Conservation (phyloP, 2,113 vertebrate genomes). For the Porphyrio hochstetteri region DNA sequence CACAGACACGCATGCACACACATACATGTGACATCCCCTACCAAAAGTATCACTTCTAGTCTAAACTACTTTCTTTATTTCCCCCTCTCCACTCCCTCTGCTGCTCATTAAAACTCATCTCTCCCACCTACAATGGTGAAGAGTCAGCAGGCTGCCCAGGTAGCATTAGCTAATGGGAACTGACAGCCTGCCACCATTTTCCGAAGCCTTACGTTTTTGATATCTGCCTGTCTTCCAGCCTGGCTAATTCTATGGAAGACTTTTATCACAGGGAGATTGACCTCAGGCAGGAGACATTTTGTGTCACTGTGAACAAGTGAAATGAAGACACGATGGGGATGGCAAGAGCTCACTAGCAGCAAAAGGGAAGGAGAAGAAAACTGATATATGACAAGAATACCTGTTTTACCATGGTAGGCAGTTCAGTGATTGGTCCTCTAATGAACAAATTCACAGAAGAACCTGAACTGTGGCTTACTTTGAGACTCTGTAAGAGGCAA, state of each 20-base stretch:
- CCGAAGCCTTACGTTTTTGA: background rate
- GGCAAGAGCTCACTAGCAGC: background rate
- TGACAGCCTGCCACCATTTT: constrained; percentile 52
- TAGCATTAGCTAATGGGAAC: constrained; percentile 36
- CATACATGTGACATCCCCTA: background rate
- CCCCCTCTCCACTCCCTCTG: background rate
- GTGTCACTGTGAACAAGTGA: constrained; percentile 31
- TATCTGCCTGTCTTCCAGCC: constrained; percentile 45
- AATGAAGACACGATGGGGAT: background rate
- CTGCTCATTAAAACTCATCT: constrained; percentile 63
- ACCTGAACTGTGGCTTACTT: background rate
- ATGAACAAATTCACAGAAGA: constrained; percentile 11
- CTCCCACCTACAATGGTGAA: background rate
- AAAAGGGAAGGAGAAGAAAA: constrained; percentile 24
- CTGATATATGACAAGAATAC: background rate
- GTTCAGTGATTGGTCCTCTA: background rate
- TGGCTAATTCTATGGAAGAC: constrained; percentile 27
- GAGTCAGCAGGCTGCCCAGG: constrained; percentile 40
- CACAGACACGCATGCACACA: background rate
- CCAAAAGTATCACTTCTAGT: background rate
- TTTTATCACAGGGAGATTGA: constrained; percentile 54
- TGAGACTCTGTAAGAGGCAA: background rate
- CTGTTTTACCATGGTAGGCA: background rate
- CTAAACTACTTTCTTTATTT: background rate
- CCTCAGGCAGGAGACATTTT: constrained; percentile 49